These are phyloP conservation scores for Callopanchax toddi DNA, from an alignment of 2,113 vertebrate species.

Conservation along the genomic window DNA sequence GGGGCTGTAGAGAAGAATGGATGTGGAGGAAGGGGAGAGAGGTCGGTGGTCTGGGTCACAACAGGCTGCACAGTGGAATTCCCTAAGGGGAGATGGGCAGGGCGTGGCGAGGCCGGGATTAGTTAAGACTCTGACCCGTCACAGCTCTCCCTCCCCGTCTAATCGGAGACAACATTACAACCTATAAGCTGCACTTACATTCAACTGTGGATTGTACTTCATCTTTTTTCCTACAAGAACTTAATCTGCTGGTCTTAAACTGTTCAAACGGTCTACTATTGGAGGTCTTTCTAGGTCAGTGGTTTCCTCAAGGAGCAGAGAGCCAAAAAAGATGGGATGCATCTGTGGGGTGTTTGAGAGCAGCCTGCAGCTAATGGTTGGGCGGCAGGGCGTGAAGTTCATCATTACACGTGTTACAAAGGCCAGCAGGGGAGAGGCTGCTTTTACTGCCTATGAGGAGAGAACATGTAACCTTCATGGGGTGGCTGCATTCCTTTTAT, in stretches of 20 bases:
- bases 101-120: slow-evolving; percentile 42
- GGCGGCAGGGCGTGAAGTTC: slow-evolving; percentile 56
- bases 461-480: slow-evolving; percentile 36
- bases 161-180: slow-evolving; percentile 28
- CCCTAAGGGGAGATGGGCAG: slow-evolving; percentile 52
- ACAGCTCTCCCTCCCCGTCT: slow-evolving; percentile 8
- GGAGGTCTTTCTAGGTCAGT: slow-evolving; percentile 39
- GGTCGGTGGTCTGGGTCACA: slow-evolving; percentile 67
- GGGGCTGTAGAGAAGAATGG: slow-evolving; percentile 49
- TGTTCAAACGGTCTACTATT: slow-evolving; percentile 19
- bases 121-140: slow-evolving; percentile 40
- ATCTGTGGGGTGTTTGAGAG: slow-evolving; percentile 45
- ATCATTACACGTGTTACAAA: slow-evolving; percentile 56
- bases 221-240: not conserved
- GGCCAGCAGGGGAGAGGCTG: slow-evolving; percentile 43
- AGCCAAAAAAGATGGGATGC: slow-evolving; percentile 32
- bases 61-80: slow-evolving; percentile 61
- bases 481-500: slow-evolving; percentile 56
- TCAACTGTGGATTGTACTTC: not conserved
- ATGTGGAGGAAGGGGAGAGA: slow-evolving; percentile 35
- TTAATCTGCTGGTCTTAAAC: slow-evolving; percentile 8
- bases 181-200: slow-evolving; percentile 22
- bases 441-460: slow-evolving; percentile 50
- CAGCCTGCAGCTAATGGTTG: slow-evolving; percentile 44
- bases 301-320: slow-evolving; percentile 34